These are phyloP conservation scores for Cacatua alba DNA, from an alignment of 2,113 vertebrate species.

Conservation along the genomic window DNA sequence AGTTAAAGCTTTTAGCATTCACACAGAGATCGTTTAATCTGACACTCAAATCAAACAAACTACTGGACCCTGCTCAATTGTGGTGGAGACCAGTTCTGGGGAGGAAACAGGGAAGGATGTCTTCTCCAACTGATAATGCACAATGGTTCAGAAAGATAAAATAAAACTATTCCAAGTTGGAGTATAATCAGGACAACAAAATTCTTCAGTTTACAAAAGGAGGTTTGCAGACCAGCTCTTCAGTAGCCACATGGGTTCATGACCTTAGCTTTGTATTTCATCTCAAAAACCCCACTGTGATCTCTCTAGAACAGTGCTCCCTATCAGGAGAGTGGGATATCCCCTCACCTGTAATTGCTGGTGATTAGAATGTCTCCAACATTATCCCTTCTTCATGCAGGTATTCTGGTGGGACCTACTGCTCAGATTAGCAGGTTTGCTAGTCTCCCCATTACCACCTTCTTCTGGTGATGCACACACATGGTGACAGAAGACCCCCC, in stretches of 20 bases:
- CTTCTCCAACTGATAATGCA: neutral
- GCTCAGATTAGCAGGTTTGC: neutral
- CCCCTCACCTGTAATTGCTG: neutral
- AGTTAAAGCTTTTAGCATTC: neutral
- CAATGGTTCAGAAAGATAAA: neutral
- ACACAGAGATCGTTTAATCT: neutral
- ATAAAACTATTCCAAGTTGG: neutral
- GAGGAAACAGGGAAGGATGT: constrained; percentile 11
- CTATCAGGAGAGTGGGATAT: neutral
- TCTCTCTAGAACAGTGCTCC: neutral
- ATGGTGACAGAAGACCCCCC: neutral
- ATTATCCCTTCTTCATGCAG: neutral
- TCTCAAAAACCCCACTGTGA: fast-evolving
- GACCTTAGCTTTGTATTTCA: neutral
- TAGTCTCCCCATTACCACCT: neutral
- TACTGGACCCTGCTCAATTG: neutral
- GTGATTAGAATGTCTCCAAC: neutral
- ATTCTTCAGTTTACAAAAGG: neutral
- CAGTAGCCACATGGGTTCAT: neutral
- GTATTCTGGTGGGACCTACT: neutral
- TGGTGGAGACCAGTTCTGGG: neutral
- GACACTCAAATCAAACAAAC: neutral
- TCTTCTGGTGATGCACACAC: neutral
- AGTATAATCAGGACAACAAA: neutral
- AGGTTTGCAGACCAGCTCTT: neutral